These are phyloP conservation scores for Burhinus oedicnemus DNA, from an alignment of 2,113 vertebrate genomes.

Conservation along the genomic window DNA sequence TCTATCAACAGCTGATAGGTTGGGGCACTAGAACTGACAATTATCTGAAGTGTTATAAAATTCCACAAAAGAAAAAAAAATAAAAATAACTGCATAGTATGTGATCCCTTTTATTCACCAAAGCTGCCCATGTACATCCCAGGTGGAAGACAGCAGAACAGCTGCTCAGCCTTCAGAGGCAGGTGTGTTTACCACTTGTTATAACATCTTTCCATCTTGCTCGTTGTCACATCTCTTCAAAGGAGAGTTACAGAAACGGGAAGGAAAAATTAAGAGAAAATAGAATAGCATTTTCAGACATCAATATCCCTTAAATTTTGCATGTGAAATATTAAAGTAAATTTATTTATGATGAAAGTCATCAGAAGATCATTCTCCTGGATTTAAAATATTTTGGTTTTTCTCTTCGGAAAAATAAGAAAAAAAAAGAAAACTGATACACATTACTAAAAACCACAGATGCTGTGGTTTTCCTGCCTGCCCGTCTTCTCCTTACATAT, in stretches of 20 bases:
- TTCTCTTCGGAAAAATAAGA: conserved; percentile 46
- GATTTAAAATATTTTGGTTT: conserved; percentile 59
- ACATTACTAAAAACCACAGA: conserved; percentile 74
- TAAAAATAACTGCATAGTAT: background rate
- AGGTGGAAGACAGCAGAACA: background rate
- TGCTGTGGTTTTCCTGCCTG: conserved; percentile 72
- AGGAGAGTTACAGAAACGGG: background rate
- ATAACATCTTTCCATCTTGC: background rate
- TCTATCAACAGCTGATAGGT: background rate
- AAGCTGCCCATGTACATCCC: background rate
- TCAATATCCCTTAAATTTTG: background rate
- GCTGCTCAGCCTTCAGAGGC: background rate
- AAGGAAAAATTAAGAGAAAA: background rate
- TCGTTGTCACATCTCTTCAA: background rate
- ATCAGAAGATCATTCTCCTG: conserved; percentile 79
- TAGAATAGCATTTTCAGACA: background rate
- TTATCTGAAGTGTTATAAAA: background rate
- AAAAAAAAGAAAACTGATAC: conserved; percentile 46
- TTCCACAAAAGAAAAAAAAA: background rate
- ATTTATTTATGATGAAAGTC: conserved; percentile 77
- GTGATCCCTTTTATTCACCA: conserved; percentile 29
- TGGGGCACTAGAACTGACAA: background rate
- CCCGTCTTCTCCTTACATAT: background rate
- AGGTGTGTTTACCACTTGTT: background rate
- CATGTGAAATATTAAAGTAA: conserved; percentile 65